Percentiles rank a stretch among this genome's conserved stretches.
phyloP scores from a whole-genome alignment of 2,113 vertebrate species.

The Zosterops lateralis region DNA sequence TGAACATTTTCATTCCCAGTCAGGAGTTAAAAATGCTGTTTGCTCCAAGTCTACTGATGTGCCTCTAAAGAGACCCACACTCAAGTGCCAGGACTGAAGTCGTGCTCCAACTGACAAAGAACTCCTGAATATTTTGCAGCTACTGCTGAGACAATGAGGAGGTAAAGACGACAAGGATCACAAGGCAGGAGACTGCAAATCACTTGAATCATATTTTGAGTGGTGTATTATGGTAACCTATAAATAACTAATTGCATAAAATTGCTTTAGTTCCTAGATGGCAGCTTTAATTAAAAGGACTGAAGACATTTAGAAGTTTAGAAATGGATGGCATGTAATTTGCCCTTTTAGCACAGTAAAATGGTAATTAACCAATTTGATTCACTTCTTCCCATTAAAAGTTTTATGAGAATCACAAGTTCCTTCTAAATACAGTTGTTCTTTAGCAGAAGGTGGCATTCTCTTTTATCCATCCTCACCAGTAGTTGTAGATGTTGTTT shows the following conservation, averaged over 20 bases:
- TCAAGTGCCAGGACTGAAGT: neutral
- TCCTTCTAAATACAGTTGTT: constrained; percentile 71
- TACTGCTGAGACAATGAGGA: neutral
- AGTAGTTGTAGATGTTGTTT: constrained; percentile 52
- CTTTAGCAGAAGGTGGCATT: constrained; percentile 66
- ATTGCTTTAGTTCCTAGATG: constrained; percentile 78
- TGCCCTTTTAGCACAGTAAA: constrained; percentile 80
- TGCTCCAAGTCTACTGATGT: neutral
- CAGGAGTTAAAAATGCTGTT: constrained; percentile 4
- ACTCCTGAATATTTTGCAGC: neutral
- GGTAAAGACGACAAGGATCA: constrained; percentile 64
- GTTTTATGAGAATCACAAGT: constrained; percentile 74
- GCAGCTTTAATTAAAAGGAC: constrained; percentile 80
- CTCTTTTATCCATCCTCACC: constrained; percentile 59
- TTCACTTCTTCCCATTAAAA: constrained; percentile 80
- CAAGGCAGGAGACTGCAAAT: constrained; percentile 71
- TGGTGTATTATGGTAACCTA: constrained; percentile 76
- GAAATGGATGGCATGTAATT: constrained; percentile 79
- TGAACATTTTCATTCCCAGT: neutral
- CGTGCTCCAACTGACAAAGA: constrained; percentile 25
- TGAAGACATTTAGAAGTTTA: constrained; percentile 78
- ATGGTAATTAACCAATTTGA: constrained; percentile 81
- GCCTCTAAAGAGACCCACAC: neutral
- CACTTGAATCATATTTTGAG: constrained; percentile 76
- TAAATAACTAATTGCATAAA: constrained; percentile 83